Evolutionary conservation across 2,797 vertebrate species (phyloP).

Genomic region (Centropyge bicolor): DNA sequence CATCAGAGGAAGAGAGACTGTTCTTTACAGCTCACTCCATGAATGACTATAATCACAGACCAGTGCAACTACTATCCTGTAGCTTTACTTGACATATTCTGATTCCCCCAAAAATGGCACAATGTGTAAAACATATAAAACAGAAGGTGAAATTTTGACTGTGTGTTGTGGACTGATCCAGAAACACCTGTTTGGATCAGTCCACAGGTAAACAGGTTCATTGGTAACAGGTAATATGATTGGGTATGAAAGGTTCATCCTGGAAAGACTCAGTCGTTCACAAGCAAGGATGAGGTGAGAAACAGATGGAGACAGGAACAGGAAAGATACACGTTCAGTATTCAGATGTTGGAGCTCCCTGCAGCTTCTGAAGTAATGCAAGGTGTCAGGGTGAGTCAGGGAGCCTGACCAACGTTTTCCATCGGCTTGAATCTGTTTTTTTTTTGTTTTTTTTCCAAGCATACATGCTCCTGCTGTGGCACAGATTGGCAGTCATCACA

Average conservation of each 20-base stretch:
- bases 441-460: neutral
- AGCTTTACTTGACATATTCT: neutral
- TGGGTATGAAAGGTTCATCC: too few relatives aligned
- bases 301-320: neutral
- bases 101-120: too few relatives aligned
- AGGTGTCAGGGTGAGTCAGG: neutral
- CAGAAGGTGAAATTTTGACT: too few relatives aligned
- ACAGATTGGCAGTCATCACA: neutral
- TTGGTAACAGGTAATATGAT: too few relatives aligned
- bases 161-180: too few relatives aligned
- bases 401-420: conserved; percentile 6
- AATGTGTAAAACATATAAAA: too few relatives aligned
- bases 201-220: too few relatives aligned
- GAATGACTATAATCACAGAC: conserved; percentile 40
- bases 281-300: neutral
- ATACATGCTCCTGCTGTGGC: conserved; percentile 7
- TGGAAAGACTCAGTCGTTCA: too few relatives aligned
- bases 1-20: neutral
- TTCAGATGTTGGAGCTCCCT: neutral
- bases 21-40: neutral
- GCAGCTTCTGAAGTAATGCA: neutral
- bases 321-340: neutral
- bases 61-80: neutral
- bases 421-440: neutral
- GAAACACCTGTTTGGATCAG: too few relatives aligned